Percentiles rank a stretch among this genome's conserved stretches.
These are phyloP conservation scores for Philypnodon macrostomus DNA, from an alignment of 2,797 vertebrate genomes.

Conservation along the genomic window DNA sequence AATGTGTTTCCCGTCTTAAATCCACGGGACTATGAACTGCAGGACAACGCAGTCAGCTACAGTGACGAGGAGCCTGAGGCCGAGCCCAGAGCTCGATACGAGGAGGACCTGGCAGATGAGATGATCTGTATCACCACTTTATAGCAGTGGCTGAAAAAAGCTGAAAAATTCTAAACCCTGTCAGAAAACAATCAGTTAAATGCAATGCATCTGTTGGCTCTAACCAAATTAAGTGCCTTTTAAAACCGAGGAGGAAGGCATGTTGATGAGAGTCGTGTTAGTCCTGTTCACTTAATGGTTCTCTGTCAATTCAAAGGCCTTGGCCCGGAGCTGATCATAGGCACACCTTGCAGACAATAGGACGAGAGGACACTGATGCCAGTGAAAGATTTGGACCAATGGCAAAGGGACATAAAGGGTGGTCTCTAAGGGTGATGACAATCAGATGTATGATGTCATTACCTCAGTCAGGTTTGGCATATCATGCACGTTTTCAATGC, in stretches of 20 bases:
- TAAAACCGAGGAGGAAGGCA: slow-evolving; percentile 84
- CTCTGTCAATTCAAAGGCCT: slow-evolving; percentile 53
- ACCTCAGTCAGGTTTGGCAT: slow-evolving; percentile 86
- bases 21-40: slow-evolving; percentile 88
- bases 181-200: slow-evolving; percentile 45
- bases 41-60: slow-evolving; percentile 90
- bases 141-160: slow-evolving; percentile 81
- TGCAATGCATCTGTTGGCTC: slow-evolving; percentile 78
- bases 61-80: slow-evolving; percentile 93
- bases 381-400: slow-evolving; percentile 57
- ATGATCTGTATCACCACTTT: slow-evolving; percentile 99
- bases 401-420: slow-evolving; percentile 52
- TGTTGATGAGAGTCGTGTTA: slow-evolving; percentile 77
- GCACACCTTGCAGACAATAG: slow-evolving; percentile 52
- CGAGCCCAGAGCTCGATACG: slow-evolving; percentile 79
- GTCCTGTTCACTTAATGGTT: slow-evolving; percentile 52
- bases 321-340: slow-evolving; percentile 45
- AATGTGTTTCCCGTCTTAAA: slow-evolving; percentile 81
- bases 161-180: slow-evolving; percentile 29
- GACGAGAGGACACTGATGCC: slow-evolving; percentile 42
- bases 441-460: slow-evolving; percentile 87
- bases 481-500: slow-evolving; percentile 88
- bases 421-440: slow-evolving; percentile 85
- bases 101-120: slow-evolving; percentile 98
- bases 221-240: slow-evolving; percentile 95